Percentiles rank a stretch among this genome's conserved stretches.
Conservation (phyloP, 1,140 invertebrate genomes). For the Zaprionus gabonicus region DNA sequence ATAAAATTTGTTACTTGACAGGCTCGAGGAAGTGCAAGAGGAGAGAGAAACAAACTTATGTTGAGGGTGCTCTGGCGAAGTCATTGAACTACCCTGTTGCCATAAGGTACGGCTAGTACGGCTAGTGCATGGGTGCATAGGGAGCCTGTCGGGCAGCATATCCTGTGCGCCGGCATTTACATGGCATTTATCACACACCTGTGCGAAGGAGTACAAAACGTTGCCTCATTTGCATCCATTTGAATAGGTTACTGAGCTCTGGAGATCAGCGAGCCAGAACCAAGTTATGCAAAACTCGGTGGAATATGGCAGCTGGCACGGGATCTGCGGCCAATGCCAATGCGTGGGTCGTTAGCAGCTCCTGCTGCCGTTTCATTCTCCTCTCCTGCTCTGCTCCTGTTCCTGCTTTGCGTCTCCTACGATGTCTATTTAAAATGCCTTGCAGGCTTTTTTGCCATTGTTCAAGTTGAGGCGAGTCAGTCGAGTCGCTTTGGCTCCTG, state of each 20-base stretch:
- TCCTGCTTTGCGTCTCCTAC: conserved; percentile 24
- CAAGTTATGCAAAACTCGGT: conserved; percentile 59
- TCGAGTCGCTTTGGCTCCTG: too few relatives aligned
- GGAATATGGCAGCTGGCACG: conserved; percentile 37
- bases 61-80: not conserved
- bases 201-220: conserved; percentile 62
- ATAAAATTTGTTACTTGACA: conserved; percentile 15
- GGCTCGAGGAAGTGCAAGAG: too few relatives aligned
- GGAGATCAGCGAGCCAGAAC: conserved; percentile 48
- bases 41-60: not conserved
- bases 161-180: conserved; percentile 49
- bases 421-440: conserved; percentile 62
- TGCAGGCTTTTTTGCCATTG: conserved; percentile 36
- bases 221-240: conserved; percentile 72
- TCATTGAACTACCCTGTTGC: conserved; percentile 18
- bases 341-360: conserved; percentile 43
- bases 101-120: conserved; percentile 12
- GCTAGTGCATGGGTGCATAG: not conserved
- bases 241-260: conserved; percentile 45
- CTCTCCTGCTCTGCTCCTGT: too few relatives aligned
- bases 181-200: conserved; percentile 77
- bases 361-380: too few relatives aligned
- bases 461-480: not conserved
- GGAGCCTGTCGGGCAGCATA: conserved; percentile 15
- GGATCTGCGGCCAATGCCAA: conserved; percentile 34